Evolutionary conservation across 1,140 invertebrate species (phyloP).

Genomic region (Dinoponera quadriceps): DNA sequence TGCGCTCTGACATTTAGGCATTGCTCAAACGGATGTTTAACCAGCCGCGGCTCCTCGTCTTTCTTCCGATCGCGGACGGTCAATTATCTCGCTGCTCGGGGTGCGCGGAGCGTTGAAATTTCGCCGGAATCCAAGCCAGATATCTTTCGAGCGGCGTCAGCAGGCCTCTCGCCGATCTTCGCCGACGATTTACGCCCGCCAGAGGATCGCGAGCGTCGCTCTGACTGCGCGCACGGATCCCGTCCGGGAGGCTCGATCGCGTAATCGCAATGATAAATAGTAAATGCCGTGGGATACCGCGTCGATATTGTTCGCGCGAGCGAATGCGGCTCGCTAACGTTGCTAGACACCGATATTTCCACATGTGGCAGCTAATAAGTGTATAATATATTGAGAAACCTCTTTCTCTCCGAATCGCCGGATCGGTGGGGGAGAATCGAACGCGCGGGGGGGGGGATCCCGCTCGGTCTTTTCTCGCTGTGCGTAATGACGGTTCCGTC

Average conservation of each 20-base stretch:
- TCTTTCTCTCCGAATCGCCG: background rate
- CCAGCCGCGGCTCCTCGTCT: conserved; percentile 12
- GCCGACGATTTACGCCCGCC: conserved; percentile 4
- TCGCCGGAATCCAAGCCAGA: conserved; percentile 4
- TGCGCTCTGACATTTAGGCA: conserved; percentile 53
- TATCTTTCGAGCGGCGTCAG: conserved; percentile 9
- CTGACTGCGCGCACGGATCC: background rate
- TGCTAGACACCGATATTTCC: background rate
- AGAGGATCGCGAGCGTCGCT: background rate
- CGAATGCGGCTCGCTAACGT: background rate
- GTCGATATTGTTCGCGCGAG: background rate
- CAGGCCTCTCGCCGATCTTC: conserved; percentile 9
- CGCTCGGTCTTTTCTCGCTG: too few species aligned
- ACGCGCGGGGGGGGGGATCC: too few species aligned
- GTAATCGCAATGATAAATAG: conserved; percentile 19
- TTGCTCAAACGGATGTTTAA: conserved; percentile 49
- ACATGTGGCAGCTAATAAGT: background rate
- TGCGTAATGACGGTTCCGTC: too few species aligned
- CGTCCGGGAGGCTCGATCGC: background rate
- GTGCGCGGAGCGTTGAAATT: conserved; percentile 10
- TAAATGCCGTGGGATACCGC: conserved; percentile 16
- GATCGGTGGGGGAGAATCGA: background rate
- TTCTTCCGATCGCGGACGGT: background rate
- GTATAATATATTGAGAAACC: background rate
- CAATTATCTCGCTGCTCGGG: conserved; percentile 21